Evolutionary conservation across 2,888 invertebrate species (phyloP).

Genomic region (Ectropis crepuscularia): DNA sequence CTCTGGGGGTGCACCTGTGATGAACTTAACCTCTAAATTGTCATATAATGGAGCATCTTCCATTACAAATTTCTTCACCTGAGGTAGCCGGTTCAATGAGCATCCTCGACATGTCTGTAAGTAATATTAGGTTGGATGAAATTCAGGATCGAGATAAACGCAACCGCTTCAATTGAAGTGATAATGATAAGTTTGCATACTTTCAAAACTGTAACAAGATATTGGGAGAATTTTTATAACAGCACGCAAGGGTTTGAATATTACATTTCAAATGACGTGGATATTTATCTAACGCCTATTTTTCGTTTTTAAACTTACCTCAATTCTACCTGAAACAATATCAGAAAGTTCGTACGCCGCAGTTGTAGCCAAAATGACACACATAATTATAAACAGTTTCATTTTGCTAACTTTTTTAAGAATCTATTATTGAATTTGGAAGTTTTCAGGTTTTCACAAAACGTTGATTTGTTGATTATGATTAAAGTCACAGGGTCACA

Average conservation of each 20-base stretch:
- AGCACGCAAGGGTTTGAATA: too few relatives aligned
- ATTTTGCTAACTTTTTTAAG: constrained; percentile 1
- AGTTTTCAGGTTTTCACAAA: too few relatives aligned
- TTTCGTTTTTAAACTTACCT: constrained; percentile 55
- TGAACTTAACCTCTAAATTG: constrained; percentile 86
- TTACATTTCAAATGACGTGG: too few relatives aligned
- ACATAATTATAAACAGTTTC: constrained; percentile 51
- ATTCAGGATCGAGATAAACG: constrained; percentile 2
- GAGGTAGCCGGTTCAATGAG: constrained; percentile 86
- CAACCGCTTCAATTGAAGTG: constrained; percentile 2
- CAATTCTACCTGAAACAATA: constrained; percentile 74
- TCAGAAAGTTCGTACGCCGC: constrained; percentile 62
- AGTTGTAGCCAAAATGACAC: constrained; percentile 47
- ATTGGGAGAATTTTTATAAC: too few relatives aligned
- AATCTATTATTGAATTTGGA: too few relatives aligned
- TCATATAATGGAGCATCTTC: constrained; percentile 88
- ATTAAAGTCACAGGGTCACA: too few relatives aligned
- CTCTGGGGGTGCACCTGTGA: constrained; percentile 87
- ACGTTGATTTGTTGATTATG: too few relatives aligned
- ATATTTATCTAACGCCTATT: too few relatives aligned
- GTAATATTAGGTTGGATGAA: not conserved
- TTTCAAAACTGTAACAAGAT: too few relatives aligned
- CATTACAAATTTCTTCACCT: constrained; percentile 87
- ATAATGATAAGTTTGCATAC: too few relatives aligned
- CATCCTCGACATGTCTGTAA: constrained; percentile 89